Conservation (phyloP, 1,140 invertebrate genomes). For the Chlorops oryzae region DNA sequence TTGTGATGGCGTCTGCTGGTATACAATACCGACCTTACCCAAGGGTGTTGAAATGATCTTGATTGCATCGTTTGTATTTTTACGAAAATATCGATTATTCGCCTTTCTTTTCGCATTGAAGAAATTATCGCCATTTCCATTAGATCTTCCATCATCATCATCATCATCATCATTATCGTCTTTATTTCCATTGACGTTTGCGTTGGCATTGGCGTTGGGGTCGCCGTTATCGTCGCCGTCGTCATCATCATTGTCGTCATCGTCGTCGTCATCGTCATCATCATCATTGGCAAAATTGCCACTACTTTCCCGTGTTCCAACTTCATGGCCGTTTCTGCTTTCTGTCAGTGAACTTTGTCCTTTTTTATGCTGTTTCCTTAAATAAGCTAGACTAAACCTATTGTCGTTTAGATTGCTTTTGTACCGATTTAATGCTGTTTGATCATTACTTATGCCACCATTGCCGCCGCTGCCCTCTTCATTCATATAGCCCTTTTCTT, state of each 20-base stretch:
- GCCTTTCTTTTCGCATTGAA: slow-evolving; percentile 30
- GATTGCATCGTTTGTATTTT: slow-evolving; percentile 46
- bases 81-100: slow-evolving; percentile 39
- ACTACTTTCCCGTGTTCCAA: slow-evolving; percentile 46
- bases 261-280: slow-evolving; percentile 42
- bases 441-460: slow-evolving; percentile 1
- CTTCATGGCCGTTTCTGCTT: slow-evolving; percentile 19
- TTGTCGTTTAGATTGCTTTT: slow-evolving; percentile 11
- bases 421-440: slow-evolving; percentile 2
- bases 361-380: slow-evolving; percentile 16
- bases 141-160: slow-evolving; percentile 14
- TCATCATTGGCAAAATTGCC: slow-evolving; percentile 48
- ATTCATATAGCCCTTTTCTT: slow-evolving; percentile 35
- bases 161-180: slow-evolving; percentile 14
- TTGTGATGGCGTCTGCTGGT: slow-evolving; percentile 37
- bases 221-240: slow-evolving; percentile 33
- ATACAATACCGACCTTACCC: slow-evolving; percentile 46
- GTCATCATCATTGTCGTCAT: slow-evolving; percentile 40
- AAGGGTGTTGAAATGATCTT: slow-evolving; percentile 45
- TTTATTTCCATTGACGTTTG: too few relatives aligned
- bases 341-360: slow-evolving; percentile 14
- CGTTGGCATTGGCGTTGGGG: slow-evolving; percentile 34
- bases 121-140: slow-evolving; percentile 28
- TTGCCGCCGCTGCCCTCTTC: slow-evolving; percentile 38
- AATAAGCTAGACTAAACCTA: slow-evolving; percentile 16